Base-by-base conservation (phyloP, 2,797 vertebrate species). In the Perdix hodgsoniae region DNA sequence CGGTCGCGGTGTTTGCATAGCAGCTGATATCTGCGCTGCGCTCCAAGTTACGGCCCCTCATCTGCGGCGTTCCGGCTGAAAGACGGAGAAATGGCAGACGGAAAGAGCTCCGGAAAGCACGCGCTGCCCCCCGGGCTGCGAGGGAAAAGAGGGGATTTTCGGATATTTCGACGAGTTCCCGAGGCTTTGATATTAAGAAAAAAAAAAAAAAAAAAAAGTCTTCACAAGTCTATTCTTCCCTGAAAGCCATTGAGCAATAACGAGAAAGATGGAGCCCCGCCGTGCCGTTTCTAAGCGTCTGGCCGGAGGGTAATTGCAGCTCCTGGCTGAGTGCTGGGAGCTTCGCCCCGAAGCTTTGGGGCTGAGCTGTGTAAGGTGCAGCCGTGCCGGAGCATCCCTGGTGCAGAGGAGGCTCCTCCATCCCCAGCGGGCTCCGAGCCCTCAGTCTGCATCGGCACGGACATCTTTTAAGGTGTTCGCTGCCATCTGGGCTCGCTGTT, bases 211-310 rank as follows among this genome's bases (percentile, higher is more conserved):
- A 6, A 37, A 7, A 40, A 4, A 23, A 18, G 24, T 56, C 84
- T 72, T 91, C 89, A 40, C 33, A 65, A 26, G 65, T 44, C 49
- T 74, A 75, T 93, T 94, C 60, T 42, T 52, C 22, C 90, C 61
- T 76, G 88, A 73, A 85, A 95, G 63, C 64, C 42, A 1, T 65
- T 47, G 52, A 78, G 82, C 37, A 49, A 56, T 80, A 52, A 74
- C 63, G n/a, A n/a, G 83, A 66, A 88, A 86, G 82, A 47, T 90
- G 91, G 76, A 73, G 40, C 61, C 94, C 94, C 90, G 63, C 94
- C 15, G 94, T 50, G 94, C 74, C 67, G 7, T 90, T 95, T 89
- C 61, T 90, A 73, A 85, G 13, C 60, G 15, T 13, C 71, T 88
- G 35, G 71, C 45, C 2, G 6, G 79, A 1, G 12, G 2, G 16